These are phyloP conservation scores for Gandaritis pyraliata DNA, from an alignment of 2,888 invertebrate species.

Conservation along the genomic window DNA sequence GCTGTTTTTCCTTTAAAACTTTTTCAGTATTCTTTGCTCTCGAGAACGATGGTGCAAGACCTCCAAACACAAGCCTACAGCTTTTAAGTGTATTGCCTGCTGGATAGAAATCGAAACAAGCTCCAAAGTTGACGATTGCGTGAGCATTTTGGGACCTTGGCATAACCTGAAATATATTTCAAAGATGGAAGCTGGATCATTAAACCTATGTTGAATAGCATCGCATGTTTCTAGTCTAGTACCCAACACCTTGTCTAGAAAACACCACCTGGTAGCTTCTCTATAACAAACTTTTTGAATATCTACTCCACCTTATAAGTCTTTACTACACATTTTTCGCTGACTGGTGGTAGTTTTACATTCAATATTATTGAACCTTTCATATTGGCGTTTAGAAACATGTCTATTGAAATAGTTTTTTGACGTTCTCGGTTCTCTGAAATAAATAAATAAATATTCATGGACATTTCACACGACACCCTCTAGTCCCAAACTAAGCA, in stretches of 20 bases:
- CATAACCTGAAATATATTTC: slow-evolving; percentile 83
- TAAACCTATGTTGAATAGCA: neutral
- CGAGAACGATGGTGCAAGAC: slow-evolving; percentile 70
- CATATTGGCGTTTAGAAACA: slow-evolving; percentile 62
- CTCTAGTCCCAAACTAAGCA: too few species aligned
- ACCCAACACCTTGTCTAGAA: too few species aligned
- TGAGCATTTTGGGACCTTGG: slow-evolving; percentile 89
- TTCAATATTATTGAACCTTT: slow-evolving; percentile 49
- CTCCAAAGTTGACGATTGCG: slow-evolving; percentile 90
- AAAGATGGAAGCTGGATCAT: neutral
- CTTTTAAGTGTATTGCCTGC: slow-evolving; percentile 28
- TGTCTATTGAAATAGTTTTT: slow-evolving; percentile 57
- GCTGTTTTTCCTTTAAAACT: slow-evolving; percentile 68
- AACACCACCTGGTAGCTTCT: too few species aligned
- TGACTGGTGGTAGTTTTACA: slow-evolving; percentile 68
- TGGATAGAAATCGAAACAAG: slow-evolving; percentile 82
- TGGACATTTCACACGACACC: too few species aligned
- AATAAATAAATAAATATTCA: slow-evolving; percentile 34
- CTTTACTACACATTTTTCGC: slow-evolving; percentile 73
- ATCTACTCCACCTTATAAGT: slow-evolving; percentile 81
- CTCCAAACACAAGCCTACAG: slow-evolving; percentile 82
- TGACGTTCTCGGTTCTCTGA: slow-evolving; percentile 47
- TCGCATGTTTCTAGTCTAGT: too few species aligned
- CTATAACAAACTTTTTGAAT: too few species aligned
- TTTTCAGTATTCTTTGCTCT: slow-evolving; percentile 81